Base-by-base conservation (phyloP, 2,113 vertebrate species). In the Oncorhynchus gorbuscha region DNA sequence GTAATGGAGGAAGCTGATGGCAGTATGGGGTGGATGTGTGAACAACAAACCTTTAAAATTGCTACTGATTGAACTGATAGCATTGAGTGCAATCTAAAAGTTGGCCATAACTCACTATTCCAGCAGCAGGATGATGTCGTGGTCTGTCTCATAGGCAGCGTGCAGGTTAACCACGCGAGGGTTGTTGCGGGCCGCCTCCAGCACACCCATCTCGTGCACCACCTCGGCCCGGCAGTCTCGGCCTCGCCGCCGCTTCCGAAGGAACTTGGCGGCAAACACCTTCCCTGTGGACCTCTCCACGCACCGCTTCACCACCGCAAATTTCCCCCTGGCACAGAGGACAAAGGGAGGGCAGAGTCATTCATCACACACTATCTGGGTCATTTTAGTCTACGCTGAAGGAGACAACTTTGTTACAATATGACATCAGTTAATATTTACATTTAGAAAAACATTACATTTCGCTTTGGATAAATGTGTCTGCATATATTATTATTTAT, bases 211-310 rank as follows among this genome's bases (percentile, higher is more conserved):
- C 93, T 99, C 97, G 22, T 99, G 97, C 0, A 96, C 81, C 71
- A 98, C 95, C 28, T 99, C 97, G 1, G 94, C 94, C 76, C 93
- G 94, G 87, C 97, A 97, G 88, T 99, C 97, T 4, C 96, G 95
- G 7, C 97, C 97, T 84, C 96, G 86, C 82, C 97, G 93, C 70
- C 97, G 94, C 87, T 98, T 99, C 81, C 96, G 95, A 0, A 99
- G 90, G 82, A 97, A 97, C 85, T 99, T 99, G 75, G 97, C 97
- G 58, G 97, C 97, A 32, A 96, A 99, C 62, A 92, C 95, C 84
- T 97, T 97, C 12, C 95, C 96, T 0, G 96, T 95, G 70, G 93
- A 87, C 89, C 96, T 99, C 86, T 97, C 96, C 84, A 95, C 87
- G 26, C 97, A 99, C 71, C 95, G 95, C 88, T 94, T 95, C 22